Evolutionary conservation across 2,888 invertebrate genomes (phyloP), one percentile per base, ranked within the genome.

Genomic region (Orchesella flavescens): DNA sequence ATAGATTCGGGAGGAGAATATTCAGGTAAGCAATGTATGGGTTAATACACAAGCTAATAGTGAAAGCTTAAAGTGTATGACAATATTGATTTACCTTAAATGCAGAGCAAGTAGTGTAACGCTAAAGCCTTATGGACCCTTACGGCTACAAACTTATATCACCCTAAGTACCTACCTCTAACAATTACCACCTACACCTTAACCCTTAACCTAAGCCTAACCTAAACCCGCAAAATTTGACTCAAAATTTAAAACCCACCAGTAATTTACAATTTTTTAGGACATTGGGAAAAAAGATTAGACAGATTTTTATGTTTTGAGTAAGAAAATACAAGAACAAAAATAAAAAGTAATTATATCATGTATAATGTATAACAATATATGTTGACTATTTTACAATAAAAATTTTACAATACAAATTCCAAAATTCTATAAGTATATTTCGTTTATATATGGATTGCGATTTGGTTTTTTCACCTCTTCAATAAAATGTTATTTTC

Each of bases 151-250:
- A 44, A 9, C 44, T 68, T 57, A 24, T 24, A 68, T 61, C 53
- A 61, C 17, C 71, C 78, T 19, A 65, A 43, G 5, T 17, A 77
- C 19, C 17, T 53, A 24, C 59, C 66, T 7, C 34, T 34, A 34
- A 34, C n/a, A 34, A 2, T 34, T 34, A 34, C 34, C 34, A 7
- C 3, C 69, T 19, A 19, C 15, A 24, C 53, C 57, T 49, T 23
- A 65, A 59, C 68, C 55, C 71, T 23, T 79, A 73, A 57, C 74
- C 74, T 74, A 74, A 61, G 1, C 73, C 66, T 80, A 80, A 69
- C 73, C 81, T 74, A 68, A 81, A 81, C 81, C 81, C 78, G 78
- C 78, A 78, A 61, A 77, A 61, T 78, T 78, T 78, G 78, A 78
- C 78, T 78, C 44, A 3, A 71, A 49, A 61, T 23, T 24, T 65